Evolutionary conservation across 2,113 vertebrate species (phyloP).

Genomic region (Notothenia coriiceps): DNA sequence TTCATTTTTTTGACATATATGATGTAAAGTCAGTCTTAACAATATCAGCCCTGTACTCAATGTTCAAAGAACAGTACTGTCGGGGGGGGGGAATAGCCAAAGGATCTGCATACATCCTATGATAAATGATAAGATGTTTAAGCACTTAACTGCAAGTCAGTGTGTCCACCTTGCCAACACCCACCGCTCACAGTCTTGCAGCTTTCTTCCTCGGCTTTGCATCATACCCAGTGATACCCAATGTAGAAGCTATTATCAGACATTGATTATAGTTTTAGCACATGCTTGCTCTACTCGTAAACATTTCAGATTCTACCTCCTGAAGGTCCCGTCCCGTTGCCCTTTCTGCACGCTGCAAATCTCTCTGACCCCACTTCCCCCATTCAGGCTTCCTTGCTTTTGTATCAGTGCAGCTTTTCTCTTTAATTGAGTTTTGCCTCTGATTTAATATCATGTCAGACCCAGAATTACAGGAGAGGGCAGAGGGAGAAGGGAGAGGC

Average conservation of each 20-base stretch:
- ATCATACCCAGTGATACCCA: conserved; percentile 16
- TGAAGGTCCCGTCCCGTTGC: conserved; percentile 13
- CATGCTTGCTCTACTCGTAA: conserved; percentile 29
- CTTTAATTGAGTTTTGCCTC: conserved; percentile 64
- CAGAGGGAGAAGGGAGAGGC: not conserved
- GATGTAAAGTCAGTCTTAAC: not conserved
- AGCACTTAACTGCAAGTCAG: not conserved
- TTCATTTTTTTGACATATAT: not conserved
- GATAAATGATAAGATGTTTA: not conserved
- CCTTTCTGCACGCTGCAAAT: conserved; percentile 52
- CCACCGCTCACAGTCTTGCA: not conserved
- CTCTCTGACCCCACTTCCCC: conserved; percentile 1
- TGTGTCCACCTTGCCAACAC: not conserved
- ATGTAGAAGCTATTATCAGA: conserved; percentile 20
- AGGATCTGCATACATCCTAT: not conserved
- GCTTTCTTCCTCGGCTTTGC: not conserved
- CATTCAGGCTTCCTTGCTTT: conserved; percentile 17
- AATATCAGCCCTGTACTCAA: not conserved
- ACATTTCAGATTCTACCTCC: conserved; percentile 28
- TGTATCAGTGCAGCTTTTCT: conserved; percentile 51
- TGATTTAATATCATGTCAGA: conserved; percentile 63
- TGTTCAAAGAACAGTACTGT: not conserved
- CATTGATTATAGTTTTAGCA: conserved; percentile 47
- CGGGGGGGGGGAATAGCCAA: not conserved
- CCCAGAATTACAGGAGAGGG: conserved; percentile 9